Percentiles rank a stretch among this genome's conserved stretches.
phyloP scores from a whole-genome alignment of 1,140 invertebrate genomes.

The Zaprionus capensis region DNA sequence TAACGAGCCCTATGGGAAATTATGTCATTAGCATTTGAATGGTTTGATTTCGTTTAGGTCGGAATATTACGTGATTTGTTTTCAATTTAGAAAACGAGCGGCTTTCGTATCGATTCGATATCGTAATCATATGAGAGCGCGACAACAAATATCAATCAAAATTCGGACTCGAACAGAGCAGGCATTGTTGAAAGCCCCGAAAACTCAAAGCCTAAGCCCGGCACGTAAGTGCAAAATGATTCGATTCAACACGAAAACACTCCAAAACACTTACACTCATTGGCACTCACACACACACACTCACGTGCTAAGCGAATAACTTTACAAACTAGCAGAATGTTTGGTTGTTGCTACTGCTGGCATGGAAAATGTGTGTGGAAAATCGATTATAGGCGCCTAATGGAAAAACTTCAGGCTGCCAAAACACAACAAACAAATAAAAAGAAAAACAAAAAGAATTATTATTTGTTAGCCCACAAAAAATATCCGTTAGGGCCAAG shows the following conservation, averaged over 20 bases:
- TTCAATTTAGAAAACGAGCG: constrained; percentile 32
- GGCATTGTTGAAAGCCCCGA: neutral
- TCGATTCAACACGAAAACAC: constrained; percentile 39
- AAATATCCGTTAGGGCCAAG: constrained; percentile 21
- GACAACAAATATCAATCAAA: constrained; percentile 77
- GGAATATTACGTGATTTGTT: constrained; percentile 61
- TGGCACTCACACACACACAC: neutral
- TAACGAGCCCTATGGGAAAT: constrained; percentile 36
- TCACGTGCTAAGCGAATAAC: constrained; percentile 32
- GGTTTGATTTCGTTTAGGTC: constrained; percentile 31
- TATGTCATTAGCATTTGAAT: constrained; percentile 60
- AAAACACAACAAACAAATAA: constrained; percentile 21
- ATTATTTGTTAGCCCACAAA: constrained; percentile 37
- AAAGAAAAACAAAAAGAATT: neutral
- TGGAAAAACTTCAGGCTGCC: constrained; percentile 60
- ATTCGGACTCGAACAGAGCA: constrained; percentile 19
- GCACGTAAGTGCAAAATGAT: constrained; percentile 32
- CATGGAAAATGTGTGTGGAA: constrained; percentile 64
- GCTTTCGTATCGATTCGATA: constrained; percentile 22
- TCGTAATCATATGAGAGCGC: constrained; percentile 38
- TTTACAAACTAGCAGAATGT: constrained; percentile 47
- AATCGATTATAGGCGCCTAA: constrained; percentile 65
- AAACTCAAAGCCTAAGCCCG: constrained; percentile 33
- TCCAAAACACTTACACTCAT: constrained; percentile 10
- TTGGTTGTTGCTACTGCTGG: constrained; percentile 32